Evolutionary conservation across 2,113 vertebrate species (phyloP).

Genomic region (Turdus rufiventris): DNA sequence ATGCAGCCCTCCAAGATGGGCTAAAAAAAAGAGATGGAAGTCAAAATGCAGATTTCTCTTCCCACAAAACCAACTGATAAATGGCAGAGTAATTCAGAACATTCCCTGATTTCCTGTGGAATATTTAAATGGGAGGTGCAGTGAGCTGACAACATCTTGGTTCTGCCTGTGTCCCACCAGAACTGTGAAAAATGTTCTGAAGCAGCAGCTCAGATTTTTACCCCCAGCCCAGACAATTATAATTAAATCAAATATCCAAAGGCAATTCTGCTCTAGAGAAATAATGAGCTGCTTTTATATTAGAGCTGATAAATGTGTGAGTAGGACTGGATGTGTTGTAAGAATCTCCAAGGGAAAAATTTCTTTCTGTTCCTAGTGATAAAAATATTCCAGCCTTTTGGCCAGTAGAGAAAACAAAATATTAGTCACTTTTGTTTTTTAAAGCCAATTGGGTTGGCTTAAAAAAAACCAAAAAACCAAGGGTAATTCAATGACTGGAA

Average conservation of each 20-base stretch:
- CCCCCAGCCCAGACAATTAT: background rate
- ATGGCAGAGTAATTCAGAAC: background rate
- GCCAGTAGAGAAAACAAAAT: constrained; percentile 33
- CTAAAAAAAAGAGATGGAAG: background rate
- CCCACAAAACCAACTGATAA: background rate
- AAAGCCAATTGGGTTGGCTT: background rate
- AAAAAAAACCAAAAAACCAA: background rate
- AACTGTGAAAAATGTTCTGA: background rate
- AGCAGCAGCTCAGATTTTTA: background rate
- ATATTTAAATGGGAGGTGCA: background rate
- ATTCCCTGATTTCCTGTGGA: background rate
- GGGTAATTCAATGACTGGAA: background rate
- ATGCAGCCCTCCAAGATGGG: background rate
- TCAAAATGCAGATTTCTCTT: background rate
- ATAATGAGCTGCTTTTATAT: background rate
- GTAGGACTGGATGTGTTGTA: background rate
- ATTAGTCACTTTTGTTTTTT: background rate
- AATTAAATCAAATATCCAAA: background rate
- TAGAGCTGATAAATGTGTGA: background rate
- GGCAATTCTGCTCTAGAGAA: background rate
- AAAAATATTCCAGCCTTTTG: constrained; percentile 53
- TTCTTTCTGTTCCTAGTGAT: constrained; percentile 16
- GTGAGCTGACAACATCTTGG: background rate
- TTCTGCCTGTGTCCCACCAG: background rate
- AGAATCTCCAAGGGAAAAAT: background rate